Evolutionary conservation across 2,797 vertebrate species (phyloP), one percentile per base, ranked within the genome.

Genomic region (Artibeus lituratus): DNA sequence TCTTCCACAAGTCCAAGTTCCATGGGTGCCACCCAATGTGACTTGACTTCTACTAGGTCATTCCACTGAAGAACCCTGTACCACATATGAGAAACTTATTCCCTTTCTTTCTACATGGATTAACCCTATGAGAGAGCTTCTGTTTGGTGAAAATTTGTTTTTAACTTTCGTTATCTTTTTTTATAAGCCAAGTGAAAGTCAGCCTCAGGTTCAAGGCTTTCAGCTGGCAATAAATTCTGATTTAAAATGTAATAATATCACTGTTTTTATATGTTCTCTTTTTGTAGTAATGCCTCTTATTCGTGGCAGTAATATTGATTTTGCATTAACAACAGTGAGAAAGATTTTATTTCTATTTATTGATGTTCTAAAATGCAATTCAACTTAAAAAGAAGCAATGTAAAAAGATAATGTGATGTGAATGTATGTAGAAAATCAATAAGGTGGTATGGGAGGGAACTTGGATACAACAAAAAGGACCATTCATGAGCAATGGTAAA

Each of bases 301-400:
- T 22, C 42, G 39, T 80, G 15, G 29, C 2, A 80, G 44, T 42
- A n/a, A 69, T 37, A 49, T 21, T 65, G 37, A 49, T 65, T 84
- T 92, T 86, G 6, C 3, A 51, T 85, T 47, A 90, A 62, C 5
- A 44, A 47, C 24, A 85, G 15, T 73, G 22, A 21, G 57, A 55
- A 26, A 8, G 74, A 51, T 78, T 90, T 90, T 84, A 83, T 44
- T 87, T 96, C 76, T 92, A 59, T 70, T 81, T 84, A 51, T 59
- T 92, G 83, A n/a, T 37, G 53, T 83, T 76, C 91, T 55, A 80
- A 69, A 77, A 89, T 53, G 8, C 53, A 15, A 87, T 73, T 94
- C 12, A 24, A 51, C 51, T 88, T 78, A 82, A 77, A 39, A 15
- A 90, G 37, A 81, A 69, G 87, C 73, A 39, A 82, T 57, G 3